phyloP scores from a whole-genome alignment of 2,888 invertebrate species.

The Sesia apiformis region DNA sequence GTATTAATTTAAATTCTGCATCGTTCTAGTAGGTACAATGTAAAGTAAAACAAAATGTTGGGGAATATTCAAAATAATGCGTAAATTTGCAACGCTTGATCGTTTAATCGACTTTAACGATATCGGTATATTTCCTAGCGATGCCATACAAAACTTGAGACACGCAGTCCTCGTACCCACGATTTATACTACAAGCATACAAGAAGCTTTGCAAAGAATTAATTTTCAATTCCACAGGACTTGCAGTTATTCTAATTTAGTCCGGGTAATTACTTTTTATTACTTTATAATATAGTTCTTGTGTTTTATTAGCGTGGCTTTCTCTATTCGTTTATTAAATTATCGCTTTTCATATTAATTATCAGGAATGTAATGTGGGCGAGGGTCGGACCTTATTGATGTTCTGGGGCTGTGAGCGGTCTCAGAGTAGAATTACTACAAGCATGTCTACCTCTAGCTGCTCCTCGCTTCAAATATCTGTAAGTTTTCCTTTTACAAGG shows the following conservation, averaged over 20 bases:
- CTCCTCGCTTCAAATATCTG: conserved; percentile 39
- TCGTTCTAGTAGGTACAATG: too few species aligned
- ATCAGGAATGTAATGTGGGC: conserved; percentile 50
- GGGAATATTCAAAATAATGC: conserved; percentile 32
- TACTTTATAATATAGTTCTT: background rate
- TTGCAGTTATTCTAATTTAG: conserved; percentile 43
- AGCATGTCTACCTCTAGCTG: conserved; percentile 55
- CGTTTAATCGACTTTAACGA: conserved; percentile 40
- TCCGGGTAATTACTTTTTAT: conserved; percentile 23
- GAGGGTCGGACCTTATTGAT: conserved; percentile 53
- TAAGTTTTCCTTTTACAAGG: conserved; percentile 14
- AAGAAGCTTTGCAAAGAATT: conserved; percentile 39
- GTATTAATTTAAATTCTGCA: too few species aligned
- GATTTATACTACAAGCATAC: conserved; percentile 37
- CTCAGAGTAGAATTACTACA: conserved; percentile 49
- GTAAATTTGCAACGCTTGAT: conserved; percentile 44
- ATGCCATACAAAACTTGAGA: conserved; percentile 44
- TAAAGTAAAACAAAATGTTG: too few species aligned
- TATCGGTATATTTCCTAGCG: conserved; percentile 34
- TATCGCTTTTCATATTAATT: background rate
- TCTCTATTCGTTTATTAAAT: background rate
- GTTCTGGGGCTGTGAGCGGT: conserved; percentile 49
- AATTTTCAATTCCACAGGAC: conserved; percentile 53
- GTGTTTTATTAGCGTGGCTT: background rate
- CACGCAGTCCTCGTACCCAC: conserved; percentile 37